Evolutionary conservation across 1,140 invertebrate species (phyloP).

Genomic region (Prorops nasuta): DNA sequence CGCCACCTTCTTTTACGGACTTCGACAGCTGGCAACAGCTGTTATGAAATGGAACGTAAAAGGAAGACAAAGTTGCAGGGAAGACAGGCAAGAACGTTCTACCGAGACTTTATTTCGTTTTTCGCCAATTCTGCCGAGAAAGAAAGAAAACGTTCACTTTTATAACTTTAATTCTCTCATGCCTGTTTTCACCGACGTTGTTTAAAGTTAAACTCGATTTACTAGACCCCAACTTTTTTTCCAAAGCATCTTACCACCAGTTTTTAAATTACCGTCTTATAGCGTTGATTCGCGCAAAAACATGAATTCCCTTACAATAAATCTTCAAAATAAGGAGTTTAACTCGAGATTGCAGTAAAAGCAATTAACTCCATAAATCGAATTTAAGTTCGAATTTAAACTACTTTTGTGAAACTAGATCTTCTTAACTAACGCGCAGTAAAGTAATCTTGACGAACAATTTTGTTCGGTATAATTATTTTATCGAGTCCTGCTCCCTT

Average conservation of each 20-base stretch:
- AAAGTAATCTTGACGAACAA: background rate
- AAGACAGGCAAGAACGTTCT: conserved; percentile 12
- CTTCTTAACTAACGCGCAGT: background rate
- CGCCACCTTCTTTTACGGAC: conserved; percentile 20
- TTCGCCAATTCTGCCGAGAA: conserved; percentile 7
- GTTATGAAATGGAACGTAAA: conserved; percentile 25
- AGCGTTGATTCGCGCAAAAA: background rate
- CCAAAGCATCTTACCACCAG: background rate
- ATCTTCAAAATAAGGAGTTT: background rate
- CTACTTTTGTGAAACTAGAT: background rate
- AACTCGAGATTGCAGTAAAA: background rate
- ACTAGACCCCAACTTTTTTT: background rate
- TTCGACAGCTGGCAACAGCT: conserved; percentile 34
- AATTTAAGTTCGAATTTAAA: background rate
- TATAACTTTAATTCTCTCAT: background rate
- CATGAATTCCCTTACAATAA: background rate
- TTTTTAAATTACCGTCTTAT: background rate
- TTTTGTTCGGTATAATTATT: background rate
- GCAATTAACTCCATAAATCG: background rate
- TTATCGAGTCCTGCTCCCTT: too few relatives aligned
- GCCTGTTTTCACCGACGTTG: background rate
- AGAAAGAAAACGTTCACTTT: too few relatives aligned
- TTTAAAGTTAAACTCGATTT: background rate
- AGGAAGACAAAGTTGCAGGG: conserved; percentile 21
- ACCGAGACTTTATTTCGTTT: conserved; percentile 17